phyloP scores from a whole-genome alignment of 2,113 vertebrate genomes.

The Phrynocephalus versicolor region DNA sequence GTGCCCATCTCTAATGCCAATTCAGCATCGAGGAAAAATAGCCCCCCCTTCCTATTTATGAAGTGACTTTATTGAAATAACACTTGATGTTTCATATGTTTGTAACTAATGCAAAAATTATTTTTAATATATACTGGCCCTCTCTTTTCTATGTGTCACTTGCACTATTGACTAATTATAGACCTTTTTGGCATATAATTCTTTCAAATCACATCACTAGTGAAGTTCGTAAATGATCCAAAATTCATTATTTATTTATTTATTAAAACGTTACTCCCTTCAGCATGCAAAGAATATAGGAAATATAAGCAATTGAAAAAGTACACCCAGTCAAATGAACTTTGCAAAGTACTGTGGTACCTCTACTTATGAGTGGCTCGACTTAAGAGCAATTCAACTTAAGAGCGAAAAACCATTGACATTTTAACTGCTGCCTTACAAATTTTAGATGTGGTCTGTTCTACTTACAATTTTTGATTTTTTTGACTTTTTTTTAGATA shows the following conservation, averaged over 20 bases:
- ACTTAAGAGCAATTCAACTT: too few relatives aligned
- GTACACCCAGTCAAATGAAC: neutral
- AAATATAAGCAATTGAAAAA: neutral
- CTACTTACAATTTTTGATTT: too few relatives aligned
- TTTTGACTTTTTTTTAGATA: too few relatives aligned
- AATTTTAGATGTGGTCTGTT: too few relatives aligned
- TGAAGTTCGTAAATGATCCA: constrained; percentile 44
- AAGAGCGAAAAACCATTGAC: too few relatives aligned
- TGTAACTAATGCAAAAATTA: constrained; percentile 36
- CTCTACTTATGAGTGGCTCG: too few relatives aligned
- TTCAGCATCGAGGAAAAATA: neutral
- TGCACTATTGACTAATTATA: constrained; percentile 64
- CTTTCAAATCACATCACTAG: constrained; percentile 47
- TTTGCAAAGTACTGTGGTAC: too few relatives aligned
- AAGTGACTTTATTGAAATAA: constrained; percentile 37
- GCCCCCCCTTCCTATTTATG: constrained; percentile 27
- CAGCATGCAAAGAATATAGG: constrained; percentile 1
- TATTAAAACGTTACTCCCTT: neutral
- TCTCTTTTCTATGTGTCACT: constrained; percentile 47
- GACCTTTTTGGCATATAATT: constrained; percentile 59
- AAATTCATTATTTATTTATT: neutral
- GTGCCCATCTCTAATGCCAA: too few relatives aligned
- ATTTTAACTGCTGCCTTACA: too few relatives aligned
- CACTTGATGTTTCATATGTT: constrained; percentile 27
- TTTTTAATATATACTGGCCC: constrained; percentile 46